A percentile compares a stretch with the other conserved stretches of the same genome.
These are phyloP conservation scores for Indicator maculatus DNA, from an alignment of 2,113 vertebrate species.

Conservation along the genomic window DNA sequence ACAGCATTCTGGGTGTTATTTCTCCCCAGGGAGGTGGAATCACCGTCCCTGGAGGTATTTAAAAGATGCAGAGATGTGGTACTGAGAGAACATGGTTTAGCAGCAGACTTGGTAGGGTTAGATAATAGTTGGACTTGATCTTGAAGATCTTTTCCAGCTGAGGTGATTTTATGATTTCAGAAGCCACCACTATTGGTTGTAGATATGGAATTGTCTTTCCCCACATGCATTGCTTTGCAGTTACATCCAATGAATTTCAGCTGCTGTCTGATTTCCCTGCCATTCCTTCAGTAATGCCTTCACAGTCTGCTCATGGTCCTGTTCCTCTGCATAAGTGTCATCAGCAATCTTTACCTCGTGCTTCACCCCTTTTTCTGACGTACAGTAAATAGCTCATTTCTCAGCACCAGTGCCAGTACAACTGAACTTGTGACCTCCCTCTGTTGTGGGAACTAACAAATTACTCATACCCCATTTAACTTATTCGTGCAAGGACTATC, in stretches of 20 bases:
- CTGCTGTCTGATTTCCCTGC: not conserved
- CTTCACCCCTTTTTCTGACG: not conserved
- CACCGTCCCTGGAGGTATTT: too few species aligned
- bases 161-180: not conserved
- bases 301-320: not conserved
- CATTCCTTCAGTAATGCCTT: not conserved
- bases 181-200: accelerated
- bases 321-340: not conserved
- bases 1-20: not conserved
- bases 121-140: too few species aligned
- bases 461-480: not conserved
- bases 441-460: not conserved
- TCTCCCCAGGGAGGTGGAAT: too few species aligned
- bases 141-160: not conserved
- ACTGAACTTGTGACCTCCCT: not conserved
- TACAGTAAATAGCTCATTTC: not conserved
- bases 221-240: not conserved
- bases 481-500: not conserved
- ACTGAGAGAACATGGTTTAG: too few species aligned
- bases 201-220: not conserved
- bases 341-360: not conserved
- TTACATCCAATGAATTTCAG: not conserved
- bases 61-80: too few species aligned
- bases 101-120: too few species aligned
- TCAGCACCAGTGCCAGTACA: not conserved